Percentiles rank a stretch among this genome's conserved stretches.
These are phyloP conservation scores for Patella ulyssiponensis DNA, from an alignment of 2,888 invertebrate species.

Conservation along the genomic window DNA sequence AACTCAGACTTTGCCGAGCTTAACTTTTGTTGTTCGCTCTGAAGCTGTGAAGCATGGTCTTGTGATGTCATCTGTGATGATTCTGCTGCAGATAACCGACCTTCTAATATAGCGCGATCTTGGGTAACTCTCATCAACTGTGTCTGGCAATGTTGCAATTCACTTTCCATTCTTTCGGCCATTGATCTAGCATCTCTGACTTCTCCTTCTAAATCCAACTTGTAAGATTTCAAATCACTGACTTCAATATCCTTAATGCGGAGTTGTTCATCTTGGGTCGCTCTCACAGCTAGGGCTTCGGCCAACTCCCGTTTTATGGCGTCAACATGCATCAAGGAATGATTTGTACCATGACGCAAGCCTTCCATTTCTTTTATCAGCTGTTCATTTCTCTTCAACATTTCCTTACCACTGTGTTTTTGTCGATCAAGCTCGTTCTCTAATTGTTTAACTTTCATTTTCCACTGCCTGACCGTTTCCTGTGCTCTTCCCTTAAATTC, in stretches of 20 bases:
- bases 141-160: conserved; percentile 58
- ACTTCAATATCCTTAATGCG: conserved; percentile 67
- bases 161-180: conserved; percentile 65
- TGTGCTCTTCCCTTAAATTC: conserved; percentile 67
- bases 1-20: conserved; percentile 62
- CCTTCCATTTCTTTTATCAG: conserved; percentile 66
- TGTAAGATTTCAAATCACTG: conserved; percentile 65
- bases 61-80: conserved; percentile 62
- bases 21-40: conserved; percentile 66
- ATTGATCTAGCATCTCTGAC: conserved; percentile 62
- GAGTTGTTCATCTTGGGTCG: conserved; percentile 69
- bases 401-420: conserved; percentile 60
- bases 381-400: conserved; percentile 66
- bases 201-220: conserved; percentile 66
- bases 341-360: conserved; percentile 55
- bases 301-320: conserved; percentile 63
- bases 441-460: conserved; percentile 66
- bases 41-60: conserved; percentile 63
- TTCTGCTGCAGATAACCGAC: conserved; percentile 61
- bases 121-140: conserved; percentile 54
- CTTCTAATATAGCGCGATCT: conserved; percentile 61
- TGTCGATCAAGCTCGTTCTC: conserved; percentile 66
- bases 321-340: conserved; percentile 61
- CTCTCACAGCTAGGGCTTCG: conserved; percentile 66
- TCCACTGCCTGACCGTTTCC: conserved; percentile 70